phyloP scores from a whole-genome alignment of 2,888 invertebrate genomes.

The Himalopsyche tibetana region DNA sequence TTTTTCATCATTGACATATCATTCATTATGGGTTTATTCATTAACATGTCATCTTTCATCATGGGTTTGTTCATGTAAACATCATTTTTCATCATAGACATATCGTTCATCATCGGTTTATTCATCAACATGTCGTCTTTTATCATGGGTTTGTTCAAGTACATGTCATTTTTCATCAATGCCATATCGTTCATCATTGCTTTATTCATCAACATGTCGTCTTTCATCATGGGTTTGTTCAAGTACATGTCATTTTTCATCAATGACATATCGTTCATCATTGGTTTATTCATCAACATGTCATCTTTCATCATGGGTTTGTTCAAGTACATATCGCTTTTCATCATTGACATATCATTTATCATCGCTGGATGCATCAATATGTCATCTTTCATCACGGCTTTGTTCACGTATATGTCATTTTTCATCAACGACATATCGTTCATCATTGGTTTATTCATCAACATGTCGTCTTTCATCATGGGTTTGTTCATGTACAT shows the following conservation, averaged over 20 bases:
- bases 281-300: neutral
- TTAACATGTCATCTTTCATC: neutral
- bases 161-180: neutral
- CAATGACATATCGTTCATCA: neutral
- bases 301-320: neutral
- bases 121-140: neutral
- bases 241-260: neutral
- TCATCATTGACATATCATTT: too few species aligned
- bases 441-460: neutral
- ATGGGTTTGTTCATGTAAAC: neutral
- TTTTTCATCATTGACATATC: neutral
- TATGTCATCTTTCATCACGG: neutral
- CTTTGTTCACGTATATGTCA: neutral
- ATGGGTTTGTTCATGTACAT: neutral
- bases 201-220: neutral
- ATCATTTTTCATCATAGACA: neutral
- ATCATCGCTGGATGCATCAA: too few species aligned
- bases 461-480: neutral
- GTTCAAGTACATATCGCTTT: neutral
- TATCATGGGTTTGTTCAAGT: neutral
- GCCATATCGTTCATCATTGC: neutral
- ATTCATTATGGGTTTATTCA: neutral
- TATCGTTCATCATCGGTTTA: neutral
- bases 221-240: neutral
- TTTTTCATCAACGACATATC: neutral